A percentile compares a stretch with the other conserved stretches of the same genome.
Conservation (phyloP, 2,888 invertebrate species). For the Ellobium chinense region DNA sequence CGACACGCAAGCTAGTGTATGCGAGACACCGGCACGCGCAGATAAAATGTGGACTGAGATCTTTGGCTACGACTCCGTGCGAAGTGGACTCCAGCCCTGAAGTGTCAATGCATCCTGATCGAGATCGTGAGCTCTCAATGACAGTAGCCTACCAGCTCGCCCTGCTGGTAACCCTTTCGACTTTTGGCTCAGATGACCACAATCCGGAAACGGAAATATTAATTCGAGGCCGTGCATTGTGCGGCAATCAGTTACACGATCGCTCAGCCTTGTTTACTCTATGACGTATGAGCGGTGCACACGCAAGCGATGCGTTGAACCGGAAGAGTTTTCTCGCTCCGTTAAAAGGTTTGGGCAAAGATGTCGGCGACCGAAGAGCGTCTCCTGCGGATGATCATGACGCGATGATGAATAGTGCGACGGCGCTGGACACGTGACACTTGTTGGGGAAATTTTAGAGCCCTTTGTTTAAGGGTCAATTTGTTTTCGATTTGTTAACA, state of each 20-base stretch:
- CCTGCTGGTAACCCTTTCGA: background rate
- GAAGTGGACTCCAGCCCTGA: too few species aligned
- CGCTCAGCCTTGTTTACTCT: slow-evolving; percentile 13
- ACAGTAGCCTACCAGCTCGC: background rate
- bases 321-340: slow-evolving; percentile 29
- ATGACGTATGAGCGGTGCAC: slow-evolving; percentile 19
- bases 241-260: background rate
- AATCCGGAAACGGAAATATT: slow-evolving; percentile 17
- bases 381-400: slow-evolving; percentile 3
- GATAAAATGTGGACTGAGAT: too few species aligned
- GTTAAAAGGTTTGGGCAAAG: slow-evolving; percentile 19
- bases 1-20: too few species aligned
- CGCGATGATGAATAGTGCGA: slow-evolving; percentile 22
- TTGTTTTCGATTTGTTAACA: slow-evolving; percentile 20
- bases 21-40: too few species aligned
- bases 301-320: slow-evolving; percentile 7
- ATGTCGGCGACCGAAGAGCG: background rate
- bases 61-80: too few species aligned
- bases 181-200: background rate
- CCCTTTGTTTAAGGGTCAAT: slow-evolving; percentile 22
- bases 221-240: slow-evolving; percentile 1
- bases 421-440: slow-evolving; percentile 7
- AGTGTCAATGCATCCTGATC: too few species aligned
- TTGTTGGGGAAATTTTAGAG: background rate
- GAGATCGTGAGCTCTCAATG: slow-evolving; percentile 1